These are phyloP conservation scores for Xanthostigma xanthostigma DNA, from an alignment of 2,888 invertebrate genomes.

Conservation along the genomic window DNA sequence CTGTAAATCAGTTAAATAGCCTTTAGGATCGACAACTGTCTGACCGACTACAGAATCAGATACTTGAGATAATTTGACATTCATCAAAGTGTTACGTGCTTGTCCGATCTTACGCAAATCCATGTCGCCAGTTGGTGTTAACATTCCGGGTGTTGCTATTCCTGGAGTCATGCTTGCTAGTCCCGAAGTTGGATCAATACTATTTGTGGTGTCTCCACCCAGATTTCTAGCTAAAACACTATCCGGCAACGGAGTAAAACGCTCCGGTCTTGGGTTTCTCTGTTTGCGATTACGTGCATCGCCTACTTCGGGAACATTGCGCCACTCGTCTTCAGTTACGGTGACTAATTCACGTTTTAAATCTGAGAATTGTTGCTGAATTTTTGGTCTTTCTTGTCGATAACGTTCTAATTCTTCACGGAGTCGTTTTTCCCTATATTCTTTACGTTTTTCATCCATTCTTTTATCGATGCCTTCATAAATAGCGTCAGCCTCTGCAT, in stretches of 20 bases:
- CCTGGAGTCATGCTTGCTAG: conserved; percentile 79
- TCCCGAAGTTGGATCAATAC: conserved; percentile 75
- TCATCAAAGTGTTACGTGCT: conserved; percentile 97
- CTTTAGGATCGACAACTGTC: conserved; percentile 98
- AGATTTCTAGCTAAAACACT: conserved; percentile 79
- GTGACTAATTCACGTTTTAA: conserved; percentile 73
- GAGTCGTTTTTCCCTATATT: conserved; percentile 77
- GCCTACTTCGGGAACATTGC: conserved; percentile 96
- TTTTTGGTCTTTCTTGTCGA: conserved; percentile 95
- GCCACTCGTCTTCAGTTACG: conserved; percentile 90
- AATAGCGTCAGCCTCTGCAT: conserved; percentile 98
- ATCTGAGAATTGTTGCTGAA: conserved; percentile 98
- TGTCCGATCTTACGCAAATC: conserved; percentile 98
- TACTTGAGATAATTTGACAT: conserved; percentile 86
- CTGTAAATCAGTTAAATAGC: conserved; percentile 97
- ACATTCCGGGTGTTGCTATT: conserved; percentile 71
- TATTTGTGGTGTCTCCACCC: conserved; percentile 62
- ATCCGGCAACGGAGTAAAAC: conserved; percentile 95
- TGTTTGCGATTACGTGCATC: conserved; percentile 95
- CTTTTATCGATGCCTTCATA: conserved; percentile 97
- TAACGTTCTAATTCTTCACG: conserved; percentile 92
- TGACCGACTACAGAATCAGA: conserved; percentile 98
- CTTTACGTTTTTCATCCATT: conserved; percentile 98
- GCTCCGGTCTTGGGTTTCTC: conserved; percentile 86
- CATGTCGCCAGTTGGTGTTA: conserved; percentile 79